These are phyloP conservation scores for Craniophora ligustri DNA, from an alignment of 2,888 invertebrate genomes.

Conservation along the genomic window DNA sequence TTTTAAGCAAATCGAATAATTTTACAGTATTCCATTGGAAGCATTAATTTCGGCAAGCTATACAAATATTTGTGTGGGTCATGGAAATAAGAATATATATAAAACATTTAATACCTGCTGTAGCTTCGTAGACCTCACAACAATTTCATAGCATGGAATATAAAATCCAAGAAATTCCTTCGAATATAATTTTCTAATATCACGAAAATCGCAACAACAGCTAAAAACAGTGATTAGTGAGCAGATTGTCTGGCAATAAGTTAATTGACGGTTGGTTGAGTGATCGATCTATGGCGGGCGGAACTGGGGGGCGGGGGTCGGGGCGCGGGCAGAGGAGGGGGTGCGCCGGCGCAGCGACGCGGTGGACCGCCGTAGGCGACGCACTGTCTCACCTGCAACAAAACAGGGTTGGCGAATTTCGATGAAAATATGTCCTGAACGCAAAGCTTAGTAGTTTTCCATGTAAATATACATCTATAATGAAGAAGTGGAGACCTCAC, in stretches of 20 bases:
- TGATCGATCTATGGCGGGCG: conserved; percentile 75
- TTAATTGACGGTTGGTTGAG: conserved; percentile 79
- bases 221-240: conserved; percentile 67
- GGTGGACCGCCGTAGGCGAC: conserved; percentile 80
- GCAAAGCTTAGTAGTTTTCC: conserved; percentile 10
- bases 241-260: conserved; percentile 72
- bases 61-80: neutral
- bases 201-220: conserved; percentile 48
- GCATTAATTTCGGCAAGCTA: too few relatives aligned
- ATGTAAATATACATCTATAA: too few relatives aligned
- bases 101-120: neutral
- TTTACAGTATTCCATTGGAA: too few relatives aligned
- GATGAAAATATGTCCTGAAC: conserved; percentile 8
- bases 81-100: too few relatives aligned
- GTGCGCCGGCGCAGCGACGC: conserved; percentile 73
- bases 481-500: conserved; percentile 1
- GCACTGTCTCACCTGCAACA: conserved; percentile 81
- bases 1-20: neutral
- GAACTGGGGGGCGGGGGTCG: conserved; percentile 39
- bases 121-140: conserved; percentile 28
- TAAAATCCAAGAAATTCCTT: conserved; percentile 16
- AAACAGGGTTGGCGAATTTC: conserved; percentile 68
- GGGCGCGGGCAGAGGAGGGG: conserved; percentile 48
- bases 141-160: conserved; percentile 5
- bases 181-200: conserved; percentile 49